Percentiles rank a stretch among this genome's conserved stretches.
Conservation (phyloP, 1,140 invertebrate species). For the Drosophila bocki region DNA sequence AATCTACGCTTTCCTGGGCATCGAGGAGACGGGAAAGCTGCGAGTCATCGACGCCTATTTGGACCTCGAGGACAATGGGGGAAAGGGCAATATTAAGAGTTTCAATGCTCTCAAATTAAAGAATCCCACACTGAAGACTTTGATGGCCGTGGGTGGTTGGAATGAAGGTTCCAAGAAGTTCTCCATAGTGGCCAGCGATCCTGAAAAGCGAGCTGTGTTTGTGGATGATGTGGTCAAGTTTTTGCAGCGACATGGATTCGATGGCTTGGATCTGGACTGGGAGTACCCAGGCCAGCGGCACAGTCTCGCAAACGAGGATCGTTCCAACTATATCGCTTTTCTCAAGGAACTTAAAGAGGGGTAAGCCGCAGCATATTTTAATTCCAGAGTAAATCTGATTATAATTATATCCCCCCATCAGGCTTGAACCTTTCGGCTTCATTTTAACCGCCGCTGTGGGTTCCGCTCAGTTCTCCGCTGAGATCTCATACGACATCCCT, state of each 20-base stretch:
- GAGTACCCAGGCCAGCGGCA: constrained; percentile 91
- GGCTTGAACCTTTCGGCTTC: constrained; percentile 84
- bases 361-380: constrained; percentile 48
- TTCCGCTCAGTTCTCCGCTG: constrained; percentile 86
- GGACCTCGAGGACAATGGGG: constrained; percentile 87
- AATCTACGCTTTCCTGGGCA: constrained; percentile 90
- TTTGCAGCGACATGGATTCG: constrained; percentile 89
- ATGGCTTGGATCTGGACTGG: constrained; percentile 94
- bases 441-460: constrained; percentile 88
- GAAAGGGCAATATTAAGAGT: constrained; percentile 85
- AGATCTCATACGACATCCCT: constrained; percentile 87
- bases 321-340: constrained; percentile 86
- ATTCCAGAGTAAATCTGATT: neutral
- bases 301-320: constrained; percentile 85
- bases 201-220: constrained; percentile 87
- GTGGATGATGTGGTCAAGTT: constrained; percentile 87
- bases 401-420: constrained; percentile 65
- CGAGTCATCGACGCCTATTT: constrained; percentile 88
- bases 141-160: constrained; percentile 92
- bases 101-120: constrained; percentile 88
- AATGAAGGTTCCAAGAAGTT: constrained; percentile 90
- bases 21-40: constrained; percentile 86
- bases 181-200: constrained; percentile 87
- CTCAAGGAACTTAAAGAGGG: constrained; percentile 87
- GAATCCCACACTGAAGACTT: constrained; percentile 89